Conservation (phyloP, 2,888 invertebrate species). For the Cremastinae sp. region DNA sequence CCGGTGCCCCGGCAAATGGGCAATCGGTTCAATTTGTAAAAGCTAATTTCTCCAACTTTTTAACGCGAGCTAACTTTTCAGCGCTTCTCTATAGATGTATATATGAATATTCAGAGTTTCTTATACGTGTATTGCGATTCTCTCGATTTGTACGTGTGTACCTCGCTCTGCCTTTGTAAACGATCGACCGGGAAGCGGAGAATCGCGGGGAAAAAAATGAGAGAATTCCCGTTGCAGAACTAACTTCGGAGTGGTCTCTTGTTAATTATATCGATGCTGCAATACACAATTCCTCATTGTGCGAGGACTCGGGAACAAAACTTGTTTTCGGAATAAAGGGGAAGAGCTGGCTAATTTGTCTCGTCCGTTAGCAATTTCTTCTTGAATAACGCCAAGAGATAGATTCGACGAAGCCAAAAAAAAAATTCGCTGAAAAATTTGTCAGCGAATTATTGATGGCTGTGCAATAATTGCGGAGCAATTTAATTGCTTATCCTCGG, state of each 20-base stretch:
- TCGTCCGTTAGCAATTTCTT: too few species aligned
- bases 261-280: slow-evolving; percentile 55
- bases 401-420: too few species aligned
- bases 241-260: slow-evolving; percentile 20
- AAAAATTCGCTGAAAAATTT: not conserved
- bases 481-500: not conserved
- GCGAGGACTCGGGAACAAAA: slow-evolving; percentile 33
- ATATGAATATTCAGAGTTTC: not conserved
- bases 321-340: slow-evolving; percentile 34
- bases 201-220: slow-evolving; percentile 9
- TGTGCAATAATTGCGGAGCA: too few species aligned
- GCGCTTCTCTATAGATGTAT: not conserved
- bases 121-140: slow-evolving; percentile 18
- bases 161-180: slow-evolving; percentile 46
- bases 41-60: slow-evolving; percentile 78
- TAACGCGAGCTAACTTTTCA: slow-evolving; percentile 46
- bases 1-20: slow-evolving; percentile 36
- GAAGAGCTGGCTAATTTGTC: too few species aligned
- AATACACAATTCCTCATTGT: slow-evolving; percentile 37
- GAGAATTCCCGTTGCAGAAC: slow-evolving; percentile 37
- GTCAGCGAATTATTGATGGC: too few species aligned
- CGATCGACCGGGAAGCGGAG: not conserved
- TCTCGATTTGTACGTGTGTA: slow-evolving; percentile 33
- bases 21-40: slow-evolving; percentile 77
- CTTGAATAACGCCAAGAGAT: slow-evolving; percentile 9